Base-by-base conservation (phyloP, 2,888 invertebrate species). In the Cheiracanthium punctorium region DNA sequence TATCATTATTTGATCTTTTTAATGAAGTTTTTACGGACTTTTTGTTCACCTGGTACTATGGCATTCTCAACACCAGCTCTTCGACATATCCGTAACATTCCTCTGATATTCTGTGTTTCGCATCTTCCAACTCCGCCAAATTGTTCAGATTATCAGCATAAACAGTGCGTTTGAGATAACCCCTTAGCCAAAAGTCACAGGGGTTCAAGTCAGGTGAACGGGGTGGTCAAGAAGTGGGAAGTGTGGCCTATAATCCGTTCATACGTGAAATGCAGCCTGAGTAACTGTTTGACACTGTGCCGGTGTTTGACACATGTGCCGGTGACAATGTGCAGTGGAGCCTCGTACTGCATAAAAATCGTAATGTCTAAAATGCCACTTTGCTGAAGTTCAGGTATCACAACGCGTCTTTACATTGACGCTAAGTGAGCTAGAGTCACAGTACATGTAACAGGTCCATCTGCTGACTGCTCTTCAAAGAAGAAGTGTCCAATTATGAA, bases 341-440 rank as follows among this genome's bases (percentile, higher is more conserved):
- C 37, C 4, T 14, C 70, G 24, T 33, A 4, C 28, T 37, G 33
- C 37, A 70, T 70, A 70, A 70, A 67, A 70, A 70, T 70, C 37
- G 70, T 41, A 24, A 37, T 33, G 70, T n/a, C 12, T 70, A 70
- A 72, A 72, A 41, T 43, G 72, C 28, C 28, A 72, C 72, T 24
- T 72, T 72, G 29, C 43, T 72, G 10, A 14, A 72, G 41, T 41
- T 43, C 72, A 70, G 37, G 37, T 33, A 70, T 70, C 37, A 70
- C 43, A 28, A 43, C 41, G 28, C 29, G 41, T 72, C 41, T 29
- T 7, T 7, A 70, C 33, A 70, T 70, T 5, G 0, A 1, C 5
- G 14, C 70, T 41, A 41, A 24, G 28, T 37, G 37, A 37, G 41
- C 70, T 37, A 0, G 20, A 70, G n/a, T 70, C 20, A 37, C n/a